phyloP scores from a whole-genome alignment of 2,797 vertebrate genomes.

The Vultur gryphus region DNA sequence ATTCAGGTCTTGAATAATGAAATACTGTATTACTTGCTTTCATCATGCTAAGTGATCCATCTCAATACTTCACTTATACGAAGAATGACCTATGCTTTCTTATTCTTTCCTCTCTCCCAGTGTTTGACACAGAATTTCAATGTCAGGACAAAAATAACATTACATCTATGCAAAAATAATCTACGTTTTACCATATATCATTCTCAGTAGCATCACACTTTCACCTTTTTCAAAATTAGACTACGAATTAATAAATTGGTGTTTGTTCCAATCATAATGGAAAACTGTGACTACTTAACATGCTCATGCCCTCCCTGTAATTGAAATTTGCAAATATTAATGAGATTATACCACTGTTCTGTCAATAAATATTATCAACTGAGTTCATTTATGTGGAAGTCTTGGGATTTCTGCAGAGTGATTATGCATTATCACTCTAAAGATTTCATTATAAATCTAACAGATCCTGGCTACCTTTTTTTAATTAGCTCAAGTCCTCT shows the following conservation, averaged over 20 bases:
- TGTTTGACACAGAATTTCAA: not conserved
- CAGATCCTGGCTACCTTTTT: not conserved
- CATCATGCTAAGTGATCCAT: not conserved
- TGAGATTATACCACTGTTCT: constrained; percentile 24
- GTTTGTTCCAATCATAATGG: constrained; percentile 13
- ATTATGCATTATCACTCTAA: constrained; percentile 4
- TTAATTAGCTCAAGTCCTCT: constrained; percentile 42
- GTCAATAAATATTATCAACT: constrained; percentile 50
- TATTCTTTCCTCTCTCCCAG: not conserved
- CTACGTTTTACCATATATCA: not conserved
- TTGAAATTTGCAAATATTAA: constrained; percentile 58
- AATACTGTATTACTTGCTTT: not conserved
- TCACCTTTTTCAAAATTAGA: constrained; percentile 13
- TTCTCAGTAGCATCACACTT: not conserved
- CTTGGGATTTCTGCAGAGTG: constrained; percentile 35
- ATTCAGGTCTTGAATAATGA: not conserved
- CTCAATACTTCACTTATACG: not conserved
- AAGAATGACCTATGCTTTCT: not conserved
- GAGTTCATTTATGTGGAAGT: constrained; percentile 21
- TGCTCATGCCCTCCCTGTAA: constrained; percentile 17
- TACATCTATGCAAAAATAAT: not conserved
- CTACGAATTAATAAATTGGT: not conserved
- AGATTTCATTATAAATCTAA: constrained; percentile 12
- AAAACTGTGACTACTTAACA: constrained; percentile 4
- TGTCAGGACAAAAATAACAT: not conserved